These are phyloP conservation scores for Megathymus violae DNA, from an alignment of 1,140 invertebrate species.

Conservation along the genomic window DNA sequence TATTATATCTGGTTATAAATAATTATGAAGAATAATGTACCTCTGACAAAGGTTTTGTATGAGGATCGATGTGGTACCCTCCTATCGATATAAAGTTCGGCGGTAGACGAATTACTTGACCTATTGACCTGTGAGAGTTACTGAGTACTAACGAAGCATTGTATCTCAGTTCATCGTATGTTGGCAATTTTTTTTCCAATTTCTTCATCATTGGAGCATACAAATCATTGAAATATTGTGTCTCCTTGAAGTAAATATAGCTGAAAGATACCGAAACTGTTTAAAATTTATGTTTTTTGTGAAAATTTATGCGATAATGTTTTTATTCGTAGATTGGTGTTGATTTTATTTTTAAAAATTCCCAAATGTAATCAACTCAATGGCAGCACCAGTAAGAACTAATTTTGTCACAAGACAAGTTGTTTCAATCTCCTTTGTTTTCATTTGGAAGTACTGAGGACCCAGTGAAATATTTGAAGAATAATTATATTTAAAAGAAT, in stretches of 20 bases:
- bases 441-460: too few relatives aligned
- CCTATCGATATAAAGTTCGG: conserved; percentile 49
- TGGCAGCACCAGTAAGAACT: too few relatives aligned
- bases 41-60: conserved; percentile 38
- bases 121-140: conserved; percentile 50
- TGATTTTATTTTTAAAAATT: too few relatives aligned
- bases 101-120: conserved; percentile 40
- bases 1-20: too few relatives aligned
- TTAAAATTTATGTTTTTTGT: too few relatives aligned
- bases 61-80: conserved; percentile 49
- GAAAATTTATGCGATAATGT: too few relatives aligned
- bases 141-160: conserved; percentile 48
- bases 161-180: conserved; percentile 42
- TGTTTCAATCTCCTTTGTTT: too few relatives aligned
- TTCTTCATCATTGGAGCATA: conserved; percentile 33
- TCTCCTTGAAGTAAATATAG: conserved; percentile 28
- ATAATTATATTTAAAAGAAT: too few relatives aligned
- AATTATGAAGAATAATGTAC: conserved; percentile 7
- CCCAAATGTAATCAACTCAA: too few relatives aligned
- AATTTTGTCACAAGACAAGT: too few relatives aligned
- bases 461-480: too few relatives aligned
- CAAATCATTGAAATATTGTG: conserved; percentile 32
- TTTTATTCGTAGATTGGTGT: too few relatives aligned
- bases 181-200: conserved; percentile 36
- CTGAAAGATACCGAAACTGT: conserved; percentile 33